Conservation (phyloP, 1,140 invertebrate genomes). For the Bombus picipes region DNA sequence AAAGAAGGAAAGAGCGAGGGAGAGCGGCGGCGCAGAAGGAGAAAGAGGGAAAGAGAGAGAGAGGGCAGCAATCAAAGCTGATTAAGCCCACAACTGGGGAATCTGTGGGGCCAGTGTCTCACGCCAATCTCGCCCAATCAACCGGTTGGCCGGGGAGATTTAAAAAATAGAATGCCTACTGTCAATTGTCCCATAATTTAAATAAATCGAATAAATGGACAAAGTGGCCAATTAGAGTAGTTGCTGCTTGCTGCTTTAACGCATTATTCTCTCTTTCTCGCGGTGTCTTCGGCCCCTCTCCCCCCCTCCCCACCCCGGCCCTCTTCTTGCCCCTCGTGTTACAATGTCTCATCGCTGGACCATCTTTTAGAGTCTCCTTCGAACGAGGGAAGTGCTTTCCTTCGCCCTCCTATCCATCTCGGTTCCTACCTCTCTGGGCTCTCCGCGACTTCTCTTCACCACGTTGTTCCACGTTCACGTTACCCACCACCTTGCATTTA, state of each 20-base stretch:
- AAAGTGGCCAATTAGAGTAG: conserved; percentile 84
- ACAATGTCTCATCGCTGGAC: neutral
- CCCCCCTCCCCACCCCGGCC: neutral
- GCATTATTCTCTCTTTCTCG: conserved; percentile 81
- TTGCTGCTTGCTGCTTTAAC: conserved; percentile 82
- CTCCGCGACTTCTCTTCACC: neutral
- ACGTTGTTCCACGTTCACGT: conserved; percentile 51
- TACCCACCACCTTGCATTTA: conserved; percentile 55
- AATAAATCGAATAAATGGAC: conserved; percentile 84
- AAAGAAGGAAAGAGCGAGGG: conserved; percentile 60
- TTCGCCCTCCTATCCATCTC: neutral
- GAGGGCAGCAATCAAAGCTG: conserved; percentile 82
- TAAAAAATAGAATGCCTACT: conserved; percentile 84
- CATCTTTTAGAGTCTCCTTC: conserved; percentile 29
- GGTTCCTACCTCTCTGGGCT: neutral
- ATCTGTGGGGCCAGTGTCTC: conserved; percentile 83
- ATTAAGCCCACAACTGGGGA: conserved; percentile 84
- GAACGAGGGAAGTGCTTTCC: conserved; percentile 5
- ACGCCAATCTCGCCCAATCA: conserved; percentile 83
- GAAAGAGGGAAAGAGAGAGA: conserved; percentile 64
- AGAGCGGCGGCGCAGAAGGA: conserved; percentile 37
- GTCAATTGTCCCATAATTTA: conserved; percentile 84
- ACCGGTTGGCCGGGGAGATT: conserved; percentile 81
- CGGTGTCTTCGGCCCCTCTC: conserved; percentile 65
- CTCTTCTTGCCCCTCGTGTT: neutral